Evolutionary conservation across 2,113 vertebrate species (phyloP), one percentile per base, ranked within the genome.

Genomic region (Centropus bengalensis): DNA sequence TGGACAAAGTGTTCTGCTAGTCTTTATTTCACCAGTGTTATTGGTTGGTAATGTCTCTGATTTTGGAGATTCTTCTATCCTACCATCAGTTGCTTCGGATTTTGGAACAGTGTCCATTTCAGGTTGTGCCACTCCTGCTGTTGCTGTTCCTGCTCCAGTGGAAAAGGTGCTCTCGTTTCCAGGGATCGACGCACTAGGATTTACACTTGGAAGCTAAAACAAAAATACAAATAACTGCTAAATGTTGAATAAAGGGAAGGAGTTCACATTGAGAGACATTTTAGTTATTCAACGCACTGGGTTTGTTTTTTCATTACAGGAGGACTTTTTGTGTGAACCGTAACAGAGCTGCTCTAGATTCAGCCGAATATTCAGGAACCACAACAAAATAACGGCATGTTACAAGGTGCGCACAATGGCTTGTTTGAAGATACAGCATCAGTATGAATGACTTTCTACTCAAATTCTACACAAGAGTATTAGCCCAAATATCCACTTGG

Each of bases 11-110:
- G 98, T 95, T 86, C 98, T 98, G 12, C 96, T 96, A 94, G 98
- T 98, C 97, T 99, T 99, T 82, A 97, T 88, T 91, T 98, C 98
- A 88, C 93, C 97, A 86, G 94, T 96, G 97, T 95, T 97, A 96
- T 84, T 97, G 91, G 88, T 32, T 66, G 96, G 78, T n/a, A 94
- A 94, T 5, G 69, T 87, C 55, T 98, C 98, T 80, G 93, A 44
- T 96, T 97, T 98, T 52, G 91, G 62, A 78, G 96, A 55, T 42
- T 98, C 98, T 51, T 98, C 98, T 92, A 94, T 56, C 79, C 97
- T 97, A 73, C 51, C 89, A 68, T 98, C 98, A 88, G 87, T 49
- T 94, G 96, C 95, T 71, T 98, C 97, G 12, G 91, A 88, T 96
- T 97, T 98, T 81, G 97, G 90, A 96, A 91, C 51, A 42, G 77